Conservation (phyloP, 1,140 invertebrate genomes). For the Nasonia vitripennis region DNA sequence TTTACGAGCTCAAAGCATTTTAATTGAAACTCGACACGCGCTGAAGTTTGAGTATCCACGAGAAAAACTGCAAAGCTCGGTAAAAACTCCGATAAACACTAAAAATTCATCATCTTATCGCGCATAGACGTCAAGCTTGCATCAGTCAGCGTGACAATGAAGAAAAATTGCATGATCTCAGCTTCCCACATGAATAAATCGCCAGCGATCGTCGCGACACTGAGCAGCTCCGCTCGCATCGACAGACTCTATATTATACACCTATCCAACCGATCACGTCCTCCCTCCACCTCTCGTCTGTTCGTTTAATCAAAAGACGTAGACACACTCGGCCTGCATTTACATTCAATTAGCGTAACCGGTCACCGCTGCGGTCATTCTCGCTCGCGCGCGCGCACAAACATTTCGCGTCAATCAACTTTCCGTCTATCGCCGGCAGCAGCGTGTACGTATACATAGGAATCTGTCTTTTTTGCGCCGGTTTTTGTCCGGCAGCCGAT, state of each 20-base stretch:
- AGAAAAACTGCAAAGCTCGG: no score
- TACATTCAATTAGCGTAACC: constrained; percentile 1
- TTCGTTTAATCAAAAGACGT: not conserved
- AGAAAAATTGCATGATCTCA: not conserved
- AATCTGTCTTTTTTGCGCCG: not conserved
- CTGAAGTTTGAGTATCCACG: no score
- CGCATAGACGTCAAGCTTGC: no score
- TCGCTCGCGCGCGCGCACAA: not conserved
- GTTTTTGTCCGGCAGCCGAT: not conserved
- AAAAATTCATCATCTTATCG: not conserved
- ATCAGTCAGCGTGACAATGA: not conserved
- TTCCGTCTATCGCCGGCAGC: not conserved
- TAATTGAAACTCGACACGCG: no score
- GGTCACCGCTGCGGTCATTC: not conserved
- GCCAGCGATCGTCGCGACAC: not conserved
- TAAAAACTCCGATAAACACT: no score
- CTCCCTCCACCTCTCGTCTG: no score
- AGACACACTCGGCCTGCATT: not conserved
- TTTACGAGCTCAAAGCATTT: no score
- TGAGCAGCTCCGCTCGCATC: not conserved
- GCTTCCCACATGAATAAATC: not conserved
- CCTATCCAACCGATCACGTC: not conserved
- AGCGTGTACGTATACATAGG: no score
- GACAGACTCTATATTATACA: no score
- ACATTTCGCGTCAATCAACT: not conserved